Conservation (phyloP, 1,140 invertebrate genomes). For the Pteromalus puparum region DNA sequence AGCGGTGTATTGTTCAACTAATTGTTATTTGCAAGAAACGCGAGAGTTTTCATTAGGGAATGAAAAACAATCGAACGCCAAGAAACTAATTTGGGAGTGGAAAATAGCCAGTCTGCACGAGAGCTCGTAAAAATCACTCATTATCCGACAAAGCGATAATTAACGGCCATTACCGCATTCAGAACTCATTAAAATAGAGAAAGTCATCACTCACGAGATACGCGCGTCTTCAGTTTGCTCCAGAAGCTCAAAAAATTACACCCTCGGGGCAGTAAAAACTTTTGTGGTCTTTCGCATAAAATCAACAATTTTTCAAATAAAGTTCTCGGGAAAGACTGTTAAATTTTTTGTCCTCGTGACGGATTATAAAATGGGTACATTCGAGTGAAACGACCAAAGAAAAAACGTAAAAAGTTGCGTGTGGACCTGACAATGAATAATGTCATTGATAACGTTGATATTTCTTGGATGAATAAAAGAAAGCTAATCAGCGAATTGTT, state of each 20-base stretch:
- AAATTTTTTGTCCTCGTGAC: not conserved
- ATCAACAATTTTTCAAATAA: not conserved
- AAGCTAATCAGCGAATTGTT: too few species aligned
- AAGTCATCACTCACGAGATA: not conserved
- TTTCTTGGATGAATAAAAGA: too few species aligned
- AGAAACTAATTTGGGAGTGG: not conserved
- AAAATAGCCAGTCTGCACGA: not conserved
- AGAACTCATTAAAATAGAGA: slow-evolving; percentile 13
- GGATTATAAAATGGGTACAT: not conserved
- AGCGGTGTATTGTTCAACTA: not conserved
- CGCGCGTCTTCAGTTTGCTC: not conserved
- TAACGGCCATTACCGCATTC: not conserved
- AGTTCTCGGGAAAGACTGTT: not conserved
- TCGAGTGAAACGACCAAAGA: not conserved
- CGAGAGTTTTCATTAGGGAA: not conserved
- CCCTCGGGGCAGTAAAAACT: not conserved
- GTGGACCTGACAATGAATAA: too few species aligned
- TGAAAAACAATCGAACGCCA: not conserved
- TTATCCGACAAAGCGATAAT: not conserved
- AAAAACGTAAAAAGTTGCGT: not conserved
- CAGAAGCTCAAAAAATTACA: not conserved
- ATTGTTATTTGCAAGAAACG: not conserved
- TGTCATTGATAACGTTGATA: too few species aligned
- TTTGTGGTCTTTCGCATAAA: not conserved
- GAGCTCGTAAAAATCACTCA: slow-evolving; percentile 15